Conservation (phyloP, 2,113 vertebrate species). For the Trochalopteron elliotii region DNA sequence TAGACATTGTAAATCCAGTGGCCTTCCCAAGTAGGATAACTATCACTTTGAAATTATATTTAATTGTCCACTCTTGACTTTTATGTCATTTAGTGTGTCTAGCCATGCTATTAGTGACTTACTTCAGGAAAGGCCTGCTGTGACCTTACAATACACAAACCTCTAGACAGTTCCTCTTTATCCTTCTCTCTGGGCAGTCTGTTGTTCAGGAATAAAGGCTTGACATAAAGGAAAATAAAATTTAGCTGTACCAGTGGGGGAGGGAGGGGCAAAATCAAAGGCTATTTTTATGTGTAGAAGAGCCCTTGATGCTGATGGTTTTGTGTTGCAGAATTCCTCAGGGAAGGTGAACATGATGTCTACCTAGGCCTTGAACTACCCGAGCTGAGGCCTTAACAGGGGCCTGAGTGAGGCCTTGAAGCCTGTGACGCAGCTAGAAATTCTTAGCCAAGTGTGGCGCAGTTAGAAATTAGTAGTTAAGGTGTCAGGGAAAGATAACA, state of each 20-base stretch:
- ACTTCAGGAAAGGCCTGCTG: not conserved
- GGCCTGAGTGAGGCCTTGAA: too few species aligned
- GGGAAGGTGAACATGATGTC: too few species aligned
- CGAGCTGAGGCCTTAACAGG: too few species aligned
- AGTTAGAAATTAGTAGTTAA: too few species aligned
- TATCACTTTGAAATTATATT: not conserved
- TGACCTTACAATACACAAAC: not conserved
- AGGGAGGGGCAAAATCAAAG: not conserved
- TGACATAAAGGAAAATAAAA: not conserved
- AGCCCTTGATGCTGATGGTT: not conserved
- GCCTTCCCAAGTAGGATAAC: not conserved
- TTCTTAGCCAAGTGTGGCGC: too few species aligned
- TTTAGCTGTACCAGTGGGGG: not conserved
- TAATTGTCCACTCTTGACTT: conserved; percentile 21
- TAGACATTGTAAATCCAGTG: not conserved
- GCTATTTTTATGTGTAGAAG: not conserved
- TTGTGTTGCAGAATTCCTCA: too few species aligned
- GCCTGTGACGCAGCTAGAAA: too few species aligned
- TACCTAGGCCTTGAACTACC: too few species aligned
- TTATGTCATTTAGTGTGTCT: not conserved
- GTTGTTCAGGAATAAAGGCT: not conserved
- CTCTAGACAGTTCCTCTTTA: not conserved
- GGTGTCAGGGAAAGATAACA: too few species aligned
- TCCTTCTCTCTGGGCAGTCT: not conserved
- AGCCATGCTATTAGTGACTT: conserved; percentile 1